These are phyloP conservation scores for Drosophila bocqueti DNA, from an alignment of 1,140 invertebrate genomes.

Conservation along the genomic window DNA sequence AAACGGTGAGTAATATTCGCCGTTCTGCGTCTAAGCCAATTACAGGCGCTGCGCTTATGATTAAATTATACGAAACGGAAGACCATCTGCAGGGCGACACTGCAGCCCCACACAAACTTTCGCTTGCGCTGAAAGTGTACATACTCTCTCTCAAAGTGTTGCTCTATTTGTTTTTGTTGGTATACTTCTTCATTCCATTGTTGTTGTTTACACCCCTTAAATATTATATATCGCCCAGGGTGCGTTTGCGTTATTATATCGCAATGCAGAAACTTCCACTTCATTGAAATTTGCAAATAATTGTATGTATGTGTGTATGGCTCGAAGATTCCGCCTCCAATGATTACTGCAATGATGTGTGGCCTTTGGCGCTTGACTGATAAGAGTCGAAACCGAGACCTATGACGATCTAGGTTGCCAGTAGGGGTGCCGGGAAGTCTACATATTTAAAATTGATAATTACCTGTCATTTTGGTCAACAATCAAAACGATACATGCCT, in stretches of 20 bases:
- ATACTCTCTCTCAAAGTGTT: conserved; percentile 20
- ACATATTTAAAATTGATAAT: conserved; percentile 10
- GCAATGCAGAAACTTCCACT: conserved; percentile 13
- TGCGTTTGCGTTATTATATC: conserved; percentile 38
- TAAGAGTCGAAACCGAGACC: conserved; percentile 31
- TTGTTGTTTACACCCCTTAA: conserved; percentile 63
- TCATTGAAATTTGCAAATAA: conserved; percentile 13
- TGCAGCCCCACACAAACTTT: conserved; percentile 24
- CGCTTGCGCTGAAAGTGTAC: conserved; percentile 33
- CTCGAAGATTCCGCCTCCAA: conserved; percentile 8
- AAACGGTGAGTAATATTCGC: conserved; percentile 78
- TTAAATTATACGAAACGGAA: conserved; percentile 38
- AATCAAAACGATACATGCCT: neutral
- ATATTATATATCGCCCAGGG: conserved; percentile 32
- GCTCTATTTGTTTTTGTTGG: conserved; percentile 12
- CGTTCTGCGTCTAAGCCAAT: conserved; percentile 64
- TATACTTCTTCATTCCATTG: neutral
- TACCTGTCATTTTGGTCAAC: conserved; percentile 5
- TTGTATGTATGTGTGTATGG: neutral
- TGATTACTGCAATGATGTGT: conserved; percentile 25
- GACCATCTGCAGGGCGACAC: conserved; percentile 10
- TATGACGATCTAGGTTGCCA: neutral
- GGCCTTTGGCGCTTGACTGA: conserved; percentile 41
- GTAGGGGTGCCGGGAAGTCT: conserved; percentile 20
- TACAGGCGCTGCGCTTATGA: conserved; percentile 35